Conservation (phyloP, 2,113 vertebrate species). For the Accipiter cooperii region DNA sequence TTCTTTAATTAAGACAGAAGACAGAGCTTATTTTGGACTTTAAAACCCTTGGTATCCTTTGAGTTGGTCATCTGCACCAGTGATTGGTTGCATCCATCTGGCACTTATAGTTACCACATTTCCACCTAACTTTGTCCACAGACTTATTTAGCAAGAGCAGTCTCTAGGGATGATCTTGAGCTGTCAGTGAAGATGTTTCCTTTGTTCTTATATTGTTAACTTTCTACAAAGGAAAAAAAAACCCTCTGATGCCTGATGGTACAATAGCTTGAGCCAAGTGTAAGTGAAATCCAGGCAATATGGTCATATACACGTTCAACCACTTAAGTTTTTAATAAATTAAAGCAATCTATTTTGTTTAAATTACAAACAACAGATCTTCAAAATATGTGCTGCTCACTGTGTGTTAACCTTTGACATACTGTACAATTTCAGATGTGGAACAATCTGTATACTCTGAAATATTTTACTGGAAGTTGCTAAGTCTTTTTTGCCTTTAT, state of each 20-base stretch:
- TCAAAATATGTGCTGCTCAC: neutral
- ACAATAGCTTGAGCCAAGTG: neutral
- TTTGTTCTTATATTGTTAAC: neutral
- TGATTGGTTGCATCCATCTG: neutral
- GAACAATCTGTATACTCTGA: neutral
- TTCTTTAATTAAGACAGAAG: neutral
- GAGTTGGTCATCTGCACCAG: neutral
- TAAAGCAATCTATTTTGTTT: neutral
- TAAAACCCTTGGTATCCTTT: neutral
- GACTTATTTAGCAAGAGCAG: neutral
- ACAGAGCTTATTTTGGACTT: neutral
- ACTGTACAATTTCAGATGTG: neutral
- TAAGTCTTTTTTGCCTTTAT: neutral
- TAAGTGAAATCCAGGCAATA: neutral
- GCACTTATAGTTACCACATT: neutral
- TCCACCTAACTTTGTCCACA: neutral
- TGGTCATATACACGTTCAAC: neutral
- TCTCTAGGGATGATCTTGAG: neutral
- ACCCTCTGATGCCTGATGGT: neutral
- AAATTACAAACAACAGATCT: neutral
- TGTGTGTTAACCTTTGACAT: conserved; percentile 1
- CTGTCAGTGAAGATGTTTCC: neutral
- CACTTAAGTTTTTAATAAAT: neutral
- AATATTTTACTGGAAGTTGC: neutral
- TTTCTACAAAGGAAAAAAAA: neutral